These are phyloP conservation scores for Teleiodes luculella DNA, from an alignment of 2,888 invertebrate species.

Conservation along the genomic window DNA sequence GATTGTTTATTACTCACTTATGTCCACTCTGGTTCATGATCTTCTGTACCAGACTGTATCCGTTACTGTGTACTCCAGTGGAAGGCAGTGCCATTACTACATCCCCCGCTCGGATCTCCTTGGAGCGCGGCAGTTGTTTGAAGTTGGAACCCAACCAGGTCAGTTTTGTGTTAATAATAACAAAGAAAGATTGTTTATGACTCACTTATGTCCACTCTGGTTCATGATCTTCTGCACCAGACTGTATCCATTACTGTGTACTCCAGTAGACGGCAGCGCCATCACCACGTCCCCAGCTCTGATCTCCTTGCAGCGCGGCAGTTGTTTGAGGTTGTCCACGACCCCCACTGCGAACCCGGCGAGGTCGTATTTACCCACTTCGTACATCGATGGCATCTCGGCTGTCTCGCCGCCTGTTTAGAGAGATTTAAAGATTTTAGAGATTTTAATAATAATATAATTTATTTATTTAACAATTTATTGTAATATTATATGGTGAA, in stretches of 20 bases:
- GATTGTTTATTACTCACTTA: no score
- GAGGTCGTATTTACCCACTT: conserved; percentile 92
- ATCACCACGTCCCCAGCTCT: conserved; percentile 88
- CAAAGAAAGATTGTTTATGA: no score
- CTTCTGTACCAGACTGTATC: no score
- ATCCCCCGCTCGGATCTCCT: conserved; percentile 85
- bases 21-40: no score
- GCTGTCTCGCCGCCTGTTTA: conserved; percentile 94
- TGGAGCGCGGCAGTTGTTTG: conserved; percentile 82
- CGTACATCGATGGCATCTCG: conserved; percentile 97
- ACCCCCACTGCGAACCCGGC: conserved; percentile 98
- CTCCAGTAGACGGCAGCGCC: conserved; percentile 92
- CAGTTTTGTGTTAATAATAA: no score
- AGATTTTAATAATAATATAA: no score
- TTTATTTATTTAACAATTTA: no score
- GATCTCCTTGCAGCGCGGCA: conserved; percentile 85
- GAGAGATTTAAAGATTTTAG: not conserved
- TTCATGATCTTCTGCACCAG: conserved; percentile 89
- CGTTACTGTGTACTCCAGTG: no score
- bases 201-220: conserved; percentile 78
- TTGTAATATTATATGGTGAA: no score
- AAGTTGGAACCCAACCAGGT: conserved; percentile 93
- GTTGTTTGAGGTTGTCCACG: conserved; percentile 84
- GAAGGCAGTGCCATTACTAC: no score
- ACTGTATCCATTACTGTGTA: conserved; percentile 97